These are phyloP conservation scores for Drosophila ezoana DNA, from an alignment of 2,888 invertebrate genomes.

Conservation along the genomic window DNA sequence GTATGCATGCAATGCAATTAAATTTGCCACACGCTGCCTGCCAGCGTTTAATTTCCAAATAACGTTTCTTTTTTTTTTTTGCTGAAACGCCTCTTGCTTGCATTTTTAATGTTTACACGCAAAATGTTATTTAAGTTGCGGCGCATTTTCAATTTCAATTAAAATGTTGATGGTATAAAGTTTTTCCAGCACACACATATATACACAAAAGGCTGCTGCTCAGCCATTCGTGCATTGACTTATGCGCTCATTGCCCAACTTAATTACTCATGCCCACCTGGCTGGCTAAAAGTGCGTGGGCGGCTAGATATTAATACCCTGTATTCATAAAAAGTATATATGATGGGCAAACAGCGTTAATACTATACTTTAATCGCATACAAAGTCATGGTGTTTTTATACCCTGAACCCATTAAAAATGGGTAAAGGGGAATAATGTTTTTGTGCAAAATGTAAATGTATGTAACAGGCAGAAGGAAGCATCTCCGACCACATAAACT, in stretches of 20 bases:
- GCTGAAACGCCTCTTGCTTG: slow-evolving; percentile 24
- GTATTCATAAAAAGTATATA: not conserved
- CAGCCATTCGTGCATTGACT: slow-evolving; percentile 54
- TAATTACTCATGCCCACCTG: slow-evolving; percentile 72
- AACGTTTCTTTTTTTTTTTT: slow-evolving; percentile 44
- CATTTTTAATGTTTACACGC: slow-evolving; percentile 63
- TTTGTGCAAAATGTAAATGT: no score
- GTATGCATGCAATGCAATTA: slow-evolving; percentile 55
- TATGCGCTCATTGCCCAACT: slow-evolving; percentile 64
- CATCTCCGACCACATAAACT: no score
- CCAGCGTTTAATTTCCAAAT: slow-evolving; percentile 57
- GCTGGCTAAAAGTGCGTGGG: slow-evolving; percentile 50
- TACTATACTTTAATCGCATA: no score
- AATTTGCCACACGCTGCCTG: slow-evolving; percentile 43
- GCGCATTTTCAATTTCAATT: slow-evolving; percentile 76
- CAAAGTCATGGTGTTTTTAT: no score
- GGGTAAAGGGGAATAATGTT: no score
- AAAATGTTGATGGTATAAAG: slow-evolving; percentile 63
- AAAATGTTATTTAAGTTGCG: slow-evolving; percentile 74
- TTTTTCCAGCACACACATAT: slow-evolving; percentile 28
- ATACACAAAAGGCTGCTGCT: slow-evolving; percentile 30
- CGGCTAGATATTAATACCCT: slow-evolving; percentile 31
- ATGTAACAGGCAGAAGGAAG: no score
- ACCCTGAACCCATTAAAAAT: no score
- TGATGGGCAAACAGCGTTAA: not conserved